Evolutionary conservation across 2,113 vertebrate species (phyloP).

Genomic region (Nesoenas mayeri): DNA sequence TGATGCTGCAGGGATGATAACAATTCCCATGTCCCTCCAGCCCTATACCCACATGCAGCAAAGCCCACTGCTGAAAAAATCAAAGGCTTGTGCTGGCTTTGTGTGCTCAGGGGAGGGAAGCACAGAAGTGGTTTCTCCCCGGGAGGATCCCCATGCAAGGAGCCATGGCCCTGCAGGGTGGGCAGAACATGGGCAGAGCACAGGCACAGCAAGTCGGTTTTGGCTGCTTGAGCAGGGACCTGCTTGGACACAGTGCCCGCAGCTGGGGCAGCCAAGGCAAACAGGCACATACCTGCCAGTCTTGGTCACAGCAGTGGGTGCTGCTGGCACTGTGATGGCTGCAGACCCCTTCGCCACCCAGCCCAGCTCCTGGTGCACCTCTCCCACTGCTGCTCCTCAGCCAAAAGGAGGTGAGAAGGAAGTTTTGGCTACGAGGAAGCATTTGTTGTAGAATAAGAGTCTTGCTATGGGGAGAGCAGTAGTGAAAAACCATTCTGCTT

Average conservation of each 20-base stretch:
- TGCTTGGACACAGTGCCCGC: fast-evolving
- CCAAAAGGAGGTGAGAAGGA: not conserved
- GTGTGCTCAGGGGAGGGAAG: fast-evolving
- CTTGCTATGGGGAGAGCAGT: not conserved
- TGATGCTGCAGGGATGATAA: not conserved
- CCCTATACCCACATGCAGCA: fast-evolving
- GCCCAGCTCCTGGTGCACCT: not conserved
- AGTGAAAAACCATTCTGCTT: not conserved
- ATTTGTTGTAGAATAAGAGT: not conserved
- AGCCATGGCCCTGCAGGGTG: not conserved
- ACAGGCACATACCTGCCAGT: not conserved
- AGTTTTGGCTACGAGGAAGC: not conserved
- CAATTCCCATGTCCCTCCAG: not conserved
- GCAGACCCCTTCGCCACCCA: fast-evolving
- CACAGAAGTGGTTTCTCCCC: not conserved
- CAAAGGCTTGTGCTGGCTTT: not conserved
- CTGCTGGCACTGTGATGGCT: fast-evolving
- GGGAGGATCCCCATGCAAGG: not conserved
- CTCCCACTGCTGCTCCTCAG: not conserved
- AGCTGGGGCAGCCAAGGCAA: not conserved
- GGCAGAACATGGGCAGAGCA: not conserved
- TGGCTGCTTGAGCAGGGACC: not conserved
- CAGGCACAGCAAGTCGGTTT: fast-evolving
- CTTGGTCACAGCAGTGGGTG: not conserved
- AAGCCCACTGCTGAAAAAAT: not conserved